Evolutionary conservation across 2,113 vertebrate species (phyloP).

Genomic region (Anoura caudifer): DNA sequence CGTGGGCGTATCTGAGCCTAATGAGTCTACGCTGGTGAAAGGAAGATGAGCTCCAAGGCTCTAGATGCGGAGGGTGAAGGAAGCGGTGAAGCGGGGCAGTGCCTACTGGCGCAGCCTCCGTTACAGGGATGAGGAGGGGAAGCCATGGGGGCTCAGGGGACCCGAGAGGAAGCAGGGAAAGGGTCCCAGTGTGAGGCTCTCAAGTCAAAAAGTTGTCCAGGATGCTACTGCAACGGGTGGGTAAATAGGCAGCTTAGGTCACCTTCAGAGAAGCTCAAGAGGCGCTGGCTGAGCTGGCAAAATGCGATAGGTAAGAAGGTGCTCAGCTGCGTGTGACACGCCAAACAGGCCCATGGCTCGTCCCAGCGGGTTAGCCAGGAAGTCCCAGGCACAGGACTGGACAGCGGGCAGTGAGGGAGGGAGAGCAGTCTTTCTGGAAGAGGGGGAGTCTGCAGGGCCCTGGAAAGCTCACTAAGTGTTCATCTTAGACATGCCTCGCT

Average conservation of each 20-base stretch:
- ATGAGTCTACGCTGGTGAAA: accelerated
- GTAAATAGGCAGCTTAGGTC: neutral
- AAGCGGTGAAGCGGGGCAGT: too few relatives aligned
- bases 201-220: neutral
- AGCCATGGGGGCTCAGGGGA: neutral
- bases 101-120: accelerated
- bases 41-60: neutral
- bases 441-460: neutral
- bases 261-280: neutral
- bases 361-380: neutral
- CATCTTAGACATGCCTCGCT: neutral
- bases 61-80: neutral
- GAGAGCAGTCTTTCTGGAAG: neutral
- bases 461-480: neutral
- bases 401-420: neutral
- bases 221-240: neutral
- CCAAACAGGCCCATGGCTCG: neutral
- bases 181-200: neutral
- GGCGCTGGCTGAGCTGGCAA: neutral
- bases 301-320: neutral
- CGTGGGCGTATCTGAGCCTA: neutral
- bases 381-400: accelerated
- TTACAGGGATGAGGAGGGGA: neutral
- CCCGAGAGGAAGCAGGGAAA: neutral
- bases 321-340: neutral